These are phyloP conservation scores for Euthynnus affinis DNA, from an alignment of 2,797 vertebrate species.

Conservation along the genomic window DNA sequence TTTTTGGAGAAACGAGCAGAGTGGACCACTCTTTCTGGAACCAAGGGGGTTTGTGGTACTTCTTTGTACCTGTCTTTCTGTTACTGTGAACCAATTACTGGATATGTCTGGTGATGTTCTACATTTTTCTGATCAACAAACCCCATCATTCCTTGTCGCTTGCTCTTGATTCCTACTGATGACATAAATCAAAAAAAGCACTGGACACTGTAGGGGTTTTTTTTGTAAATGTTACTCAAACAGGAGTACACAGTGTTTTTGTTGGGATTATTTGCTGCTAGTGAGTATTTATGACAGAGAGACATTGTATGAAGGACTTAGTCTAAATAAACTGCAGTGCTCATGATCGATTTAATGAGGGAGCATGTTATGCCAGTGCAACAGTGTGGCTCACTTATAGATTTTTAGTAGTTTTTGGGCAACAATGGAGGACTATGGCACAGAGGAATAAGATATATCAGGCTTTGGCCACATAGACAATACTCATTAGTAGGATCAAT, in stretches of 20 bases:
- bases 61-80: constrained; percentile 42
- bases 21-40: constrained; percentile 52
- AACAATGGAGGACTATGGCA: neutral
- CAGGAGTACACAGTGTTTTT: neutral
- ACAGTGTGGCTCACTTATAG: neutral
- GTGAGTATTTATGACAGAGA: neutral
- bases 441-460: neutral
- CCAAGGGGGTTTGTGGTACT: constrained; percentile 77
- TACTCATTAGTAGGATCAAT: neutral
- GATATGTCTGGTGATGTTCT: neutral
- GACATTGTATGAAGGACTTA: neutral
- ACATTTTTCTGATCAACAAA: neutral
- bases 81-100: neutral
- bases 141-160: neutral
- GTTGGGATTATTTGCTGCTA: neutral
- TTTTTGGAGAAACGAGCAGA: constrained; percentile 75
- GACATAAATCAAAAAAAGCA: neutral
- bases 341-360: neutral
- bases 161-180: neutral
- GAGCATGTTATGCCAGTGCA: too few species aligned
- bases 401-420: neutral
- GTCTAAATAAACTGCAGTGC: neutral
- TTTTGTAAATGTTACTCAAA: neutral
- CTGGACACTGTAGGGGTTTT: too few species aligned
- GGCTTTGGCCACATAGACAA: neutral